Percentiles rank a stretch among this genome's conserved stretches.
Evolutionary conservation across 1,140 invertebrate genomes (phyloP).

Genomic region (Anastrepha ludens): DNA sequence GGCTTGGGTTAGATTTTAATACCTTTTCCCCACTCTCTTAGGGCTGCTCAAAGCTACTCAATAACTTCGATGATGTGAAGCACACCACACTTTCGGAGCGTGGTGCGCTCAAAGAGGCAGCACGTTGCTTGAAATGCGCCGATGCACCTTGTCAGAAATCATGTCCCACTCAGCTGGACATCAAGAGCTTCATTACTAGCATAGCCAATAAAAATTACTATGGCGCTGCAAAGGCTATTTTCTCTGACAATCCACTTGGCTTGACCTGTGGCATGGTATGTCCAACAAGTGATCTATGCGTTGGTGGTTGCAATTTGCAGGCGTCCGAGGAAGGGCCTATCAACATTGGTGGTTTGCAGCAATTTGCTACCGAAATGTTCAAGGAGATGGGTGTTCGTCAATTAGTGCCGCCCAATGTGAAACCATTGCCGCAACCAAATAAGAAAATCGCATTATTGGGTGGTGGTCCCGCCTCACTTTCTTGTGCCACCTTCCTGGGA

Average conservation of each 20-base stretch:
- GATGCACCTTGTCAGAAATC: constrained; percentile 99
- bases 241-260: constrained; percentile 97
- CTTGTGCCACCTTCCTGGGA: constrained; percentile 96
- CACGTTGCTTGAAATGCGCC: constrained; percentile 95
- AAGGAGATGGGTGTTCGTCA: constrained; percentile 95
- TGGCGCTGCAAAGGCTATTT: constrained; percentile 96
- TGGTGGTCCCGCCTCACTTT: constrained; percentile 96
- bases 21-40: background rate
- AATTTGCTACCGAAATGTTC: constrained; percentile 97
- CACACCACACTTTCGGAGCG: constrained; percentile 97
- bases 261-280: constrained; percentile 99
- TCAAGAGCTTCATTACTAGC: constrained; percentile 97
- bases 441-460: constrained; percentile 93
- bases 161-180: constrained; percentile 97
- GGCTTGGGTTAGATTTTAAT: background rate
- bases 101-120: constrained; percentile 92
- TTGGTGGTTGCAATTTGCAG: constrained; percentile 96
- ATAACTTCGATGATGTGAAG: constrained; percentile 98
- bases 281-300: constrained; percentile 97
- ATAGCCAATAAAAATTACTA: constrained; percentile 99
- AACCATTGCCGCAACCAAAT: constrained; percentile 77
- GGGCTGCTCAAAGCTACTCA: constrained; percentile 78
- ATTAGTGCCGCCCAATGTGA: constrained; percentile 83
- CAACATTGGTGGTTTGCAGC: constrained; percentile 98
- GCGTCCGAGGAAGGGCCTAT: constrained; percentile 97